Conservation (phyloP, 2,113 vertebrate species). For the Mastomys natalensis region DNA sequence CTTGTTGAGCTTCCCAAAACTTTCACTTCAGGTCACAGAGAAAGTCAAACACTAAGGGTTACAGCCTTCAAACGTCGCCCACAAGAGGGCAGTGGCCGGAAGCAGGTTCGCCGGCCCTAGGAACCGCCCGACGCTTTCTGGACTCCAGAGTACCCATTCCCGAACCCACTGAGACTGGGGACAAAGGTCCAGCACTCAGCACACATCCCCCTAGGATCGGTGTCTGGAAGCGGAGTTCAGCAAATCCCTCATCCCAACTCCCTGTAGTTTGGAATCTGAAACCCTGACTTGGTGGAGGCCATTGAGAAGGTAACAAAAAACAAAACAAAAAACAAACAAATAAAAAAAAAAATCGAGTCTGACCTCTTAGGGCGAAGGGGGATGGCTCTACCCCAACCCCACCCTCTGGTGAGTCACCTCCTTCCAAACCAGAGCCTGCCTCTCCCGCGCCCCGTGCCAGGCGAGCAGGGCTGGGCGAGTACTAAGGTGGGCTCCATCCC, state of each 20-base stretch:
- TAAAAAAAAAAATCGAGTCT: constrained; percentile 29
- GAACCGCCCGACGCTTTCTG: constrained; percentile 12
- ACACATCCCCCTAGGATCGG: not conserved
- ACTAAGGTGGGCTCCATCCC: constrained; percentile 77
- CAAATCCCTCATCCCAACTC: not conserved
- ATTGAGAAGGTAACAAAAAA: constrained; percentile 46
- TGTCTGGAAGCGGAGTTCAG: not conserved
- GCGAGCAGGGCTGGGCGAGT: constrained; percentile 52
- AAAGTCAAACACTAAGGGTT: not conserved
- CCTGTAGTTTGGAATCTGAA: constrained; percentile 20
- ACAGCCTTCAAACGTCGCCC: constrained; percentile 27
- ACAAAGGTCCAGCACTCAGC: constrained; percentile 58
- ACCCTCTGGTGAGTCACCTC: constrained; percentile 78
- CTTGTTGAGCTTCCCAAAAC: not conserved
- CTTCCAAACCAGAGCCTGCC: constrained; percentile 62
- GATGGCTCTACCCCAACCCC: constrained; percentile 66
- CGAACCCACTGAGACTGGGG: not conserved
- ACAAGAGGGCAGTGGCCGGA: constrained; percentile 68
- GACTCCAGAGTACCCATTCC: constrained; percentile 19
- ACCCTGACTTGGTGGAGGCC: constrained; percentile 23
- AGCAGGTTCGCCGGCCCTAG: not conserved
- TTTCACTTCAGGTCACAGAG: constrained; percentile 37
- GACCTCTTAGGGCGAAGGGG: constrained; percentile 53
- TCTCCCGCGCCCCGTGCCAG: constrained; percentile 66
- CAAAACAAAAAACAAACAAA: not conserved